Evolutionary conservation across 2,888 invertebrate genomes (phyloP).

Genomic region (Sarcophaga carnaria): DNA sequence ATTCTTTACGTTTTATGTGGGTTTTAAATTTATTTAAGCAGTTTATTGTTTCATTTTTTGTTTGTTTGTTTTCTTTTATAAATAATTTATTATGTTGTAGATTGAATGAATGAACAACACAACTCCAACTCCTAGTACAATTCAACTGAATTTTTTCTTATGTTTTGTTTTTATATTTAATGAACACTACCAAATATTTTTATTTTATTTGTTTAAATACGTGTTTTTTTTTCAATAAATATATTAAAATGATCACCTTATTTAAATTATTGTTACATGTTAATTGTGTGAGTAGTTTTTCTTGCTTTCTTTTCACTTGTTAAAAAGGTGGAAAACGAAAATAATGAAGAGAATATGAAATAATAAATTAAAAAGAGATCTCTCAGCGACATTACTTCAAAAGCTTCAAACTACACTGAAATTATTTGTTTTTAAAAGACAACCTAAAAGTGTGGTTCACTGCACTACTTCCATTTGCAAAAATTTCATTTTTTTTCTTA

Average conservation of each 20-base stretch:
- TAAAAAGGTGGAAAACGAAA: neutral
- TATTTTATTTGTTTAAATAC: conserved; percentile 25
- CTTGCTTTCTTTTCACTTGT: no score
- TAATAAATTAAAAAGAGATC: conserved; percentile 9
- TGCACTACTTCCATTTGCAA: no score
- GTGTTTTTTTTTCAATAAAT: conserved; percentile 24
- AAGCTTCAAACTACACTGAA: neutral
- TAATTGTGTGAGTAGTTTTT: conserved; percentile 27
- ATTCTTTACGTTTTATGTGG: neutral
- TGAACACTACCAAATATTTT: conserved; percentile 44
- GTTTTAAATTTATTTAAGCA: conserved; percentile 47
- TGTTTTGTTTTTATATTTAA: conserved; percentile 27
- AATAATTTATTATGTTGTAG: conserved; percentile 1
- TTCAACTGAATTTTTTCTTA: neutral
- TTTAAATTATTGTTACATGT: conserved; percentile 56
- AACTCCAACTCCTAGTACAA: conserved; percentile 56
- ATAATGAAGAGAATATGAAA: neutral
- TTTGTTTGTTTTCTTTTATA: conserved; percentile 23
- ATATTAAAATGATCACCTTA: conserved; percentile 39
- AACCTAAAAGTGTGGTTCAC: conserved; percentile 18
- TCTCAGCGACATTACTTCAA: neutral
- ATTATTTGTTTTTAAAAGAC: conserved; percentile 5
- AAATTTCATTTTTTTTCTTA: conserved; percentile 2
- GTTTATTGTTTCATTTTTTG: conserved; percentile 5
- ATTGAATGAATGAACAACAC: conserved; percentile 5